These are phyloP conservation scores for Schizopygopsis malacanthus DNA, from an alignment of 2,797 vertebrate genomes.

Conservation along the genomic window DNA sequence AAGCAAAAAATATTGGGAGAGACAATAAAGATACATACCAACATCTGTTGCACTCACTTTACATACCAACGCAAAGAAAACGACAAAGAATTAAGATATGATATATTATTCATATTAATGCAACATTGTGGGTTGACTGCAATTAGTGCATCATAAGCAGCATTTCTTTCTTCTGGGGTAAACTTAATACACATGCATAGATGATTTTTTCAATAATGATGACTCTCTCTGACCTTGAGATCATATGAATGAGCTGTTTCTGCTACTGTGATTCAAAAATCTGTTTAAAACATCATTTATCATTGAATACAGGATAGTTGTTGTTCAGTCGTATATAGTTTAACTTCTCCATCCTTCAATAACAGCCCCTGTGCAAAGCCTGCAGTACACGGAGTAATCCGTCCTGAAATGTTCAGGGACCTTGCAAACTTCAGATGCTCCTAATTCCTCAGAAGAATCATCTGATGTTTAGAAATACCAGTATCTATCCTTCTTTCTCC, in stretches of 20 bases:
- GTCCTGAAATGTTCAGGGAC: background rate
- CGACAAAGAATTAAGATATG: background rate
- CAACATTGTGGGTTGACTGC: background rate
- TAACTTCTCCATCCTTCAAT: background rate
- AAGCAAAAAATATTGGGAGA: background rate
- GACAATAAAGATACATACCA: conserved; percentile 75
- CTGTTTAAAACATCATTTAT: background rate
- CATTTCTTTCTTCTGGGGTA: background rate
- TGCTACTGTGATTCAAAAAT: conserved; percentile 4
- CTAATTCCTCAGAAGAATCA: background rate
- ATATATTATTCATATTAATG: background rate
- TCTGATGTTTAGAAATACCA: background rate
- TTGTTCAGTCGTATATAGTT: background rate
- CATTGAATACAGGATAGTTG: background rate
- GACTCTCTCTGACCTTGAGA: background rate
- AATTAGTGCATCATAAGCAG: background rate
- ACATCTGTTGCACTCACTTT: conserved; percentile 80
- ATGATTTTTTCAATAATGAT: background rate
- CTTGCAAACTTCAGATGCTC: background rate
- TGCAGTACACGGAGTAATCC: background rate
- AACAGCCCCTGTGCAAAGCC: background rate
- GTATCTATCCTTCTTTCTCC: background rate
- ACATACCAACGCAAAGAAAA: conserved; percentile 59
- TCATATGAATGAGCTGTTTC: background rate
- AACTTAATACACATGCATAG: background rate